Evolutionary conservation across 2,113 vertebrate genomes (phyloP).

Genomic region (Lampris incognitus): DNA sequence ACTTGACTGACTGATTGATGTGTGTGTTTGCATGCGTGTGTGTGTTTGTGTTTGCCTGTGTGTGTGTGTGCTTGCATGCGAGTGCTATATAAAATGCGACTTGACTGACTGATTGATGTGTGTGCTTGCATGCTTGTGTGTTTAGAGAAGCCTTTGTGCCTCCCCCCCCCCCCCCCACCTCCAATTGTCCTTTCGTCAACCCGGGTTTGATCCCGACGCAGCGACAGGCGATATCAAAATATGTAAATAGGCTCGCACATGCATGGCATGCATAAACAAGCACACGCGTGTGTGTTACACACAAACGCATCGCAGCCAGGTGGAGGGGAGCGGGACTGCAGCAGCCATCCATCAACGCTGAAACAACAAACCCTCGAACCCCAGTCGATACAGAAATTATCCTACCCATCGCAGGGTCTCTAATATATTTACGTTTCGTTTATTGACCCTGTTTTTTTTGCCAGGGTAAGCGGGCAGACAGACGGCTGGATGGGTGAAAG

Average conservation of each 20-base stretch:
- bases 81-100: too few relatives aligned
- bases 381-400: slow-evolving; percentile 74
- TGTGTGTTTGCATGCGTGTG: too few relatives aligned
- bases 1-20: too few relatives aligned
- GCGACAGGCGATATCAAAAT: background rate
- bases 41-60: too few relatives aligned
- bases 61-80: too few relatives aligned
- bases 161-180: too few relatives aligned
- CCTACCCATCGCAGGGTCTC: slow-evolving; percentile 49
- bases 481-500: slow-evolving; percentile 63
- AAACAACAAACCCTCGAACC: slow-evolving; percentile 65
- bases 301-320: slow-evolving; percentile 28
- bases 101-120: too few relatives aligned
- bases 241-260: background rate
- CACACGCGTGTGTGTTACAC: slow-evolving; percentile 7
- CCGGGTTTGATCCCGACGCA: too few relatives aligned
- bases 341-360: slow-evolving; percentile 66
- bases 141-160: too few relatives aligned
- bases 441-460: slow-evolving; percentile 57
- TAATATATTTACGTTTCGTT: slow-evolving; percentile 80
- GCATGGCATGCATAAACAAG: slow-evolving; percentile 16
- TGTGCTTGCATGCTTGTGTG: too few relatives aligned
- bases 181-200: too few relatives aligned
- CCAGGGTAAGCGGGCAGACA: slow-evolving; percentile 59
- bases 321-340: slow-evolving; percentile 35